Percentiles rank a stretch among this genome's conserved stretches.
Conservation (phyloP, 1,140 invertebrate genomes). For the Heliconius congener region DNA sequence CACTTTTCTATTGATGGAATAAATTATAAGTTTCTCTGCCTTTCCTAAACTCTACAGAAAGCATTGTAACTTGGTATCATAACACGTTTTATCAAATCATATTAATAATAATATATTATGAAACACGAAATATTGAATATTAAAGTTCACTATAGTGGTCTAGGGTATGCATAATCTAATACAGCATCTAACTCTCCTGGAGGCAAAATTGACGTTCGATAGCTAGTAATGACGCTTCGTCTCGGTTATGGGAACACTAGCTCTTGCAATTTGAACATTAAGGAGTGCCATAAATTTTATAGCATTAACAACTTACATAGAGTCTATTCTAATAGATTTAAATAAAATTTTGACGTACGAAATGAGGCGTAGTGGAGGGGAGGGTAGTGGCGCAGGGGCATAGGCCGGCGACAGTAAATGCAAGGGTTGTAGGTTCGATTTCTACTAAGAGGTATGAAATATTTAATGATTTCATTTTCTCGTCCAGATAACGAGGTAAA, state of each 20-base stretch:
- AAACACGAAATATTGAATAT: background rate
- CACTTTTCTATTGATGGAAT: background rate
- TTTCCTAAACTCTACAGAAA: background rate
- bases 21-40: background rate
- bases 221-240: slow-evolving; percentile 38
- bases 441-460: no score
- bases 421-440: no score
- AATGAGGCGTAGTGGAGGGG: no score
- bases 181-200: slow-evolving; percentile 28
- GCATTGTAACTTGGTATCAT: background rate
- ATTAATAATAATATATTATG: background rate
- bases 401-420: no score
- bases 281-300: background rate
- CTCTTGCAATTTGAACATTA: background rate
- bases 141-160: slow-evolving; percentile 5
- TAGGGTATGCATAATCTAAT: background rate
- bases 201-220: slow-evolving; percentile 45
- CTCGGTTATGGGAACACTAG: background rate
- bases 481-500: no score
- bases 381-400: no score
- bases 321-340: no score
- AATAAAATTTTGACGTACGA: no score
- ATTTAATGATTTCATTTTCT: no score
- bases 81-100: background rate
- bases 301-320: background rate